Evolutionary conservation across 2,797 vertebrate species (phyloP).

Genomic region (Gallinago solitaria): DNA sequence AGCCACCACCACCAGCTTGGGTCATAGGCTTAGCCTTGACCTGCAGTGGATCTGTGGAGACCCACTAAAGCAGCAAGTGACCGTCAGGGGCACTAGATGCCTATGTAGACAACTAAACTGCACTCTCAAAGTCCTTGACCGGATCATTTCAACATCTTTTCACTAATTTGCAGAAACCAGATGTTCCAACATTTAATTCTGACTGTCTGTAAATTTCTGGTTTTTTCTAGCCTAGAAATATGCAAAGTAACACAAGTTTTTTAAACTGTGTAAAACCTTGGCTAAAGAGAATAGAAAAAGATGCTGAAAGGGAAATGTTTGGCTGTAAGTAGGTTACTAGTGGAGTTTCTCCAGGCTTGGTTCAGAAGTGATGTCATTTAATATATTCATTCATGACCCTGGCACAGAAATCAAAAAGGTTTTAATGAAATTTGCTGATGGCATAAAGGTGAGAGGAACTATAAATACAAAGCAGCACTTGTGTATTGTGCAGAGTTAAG

Average conservation of each 20-base stretch:
- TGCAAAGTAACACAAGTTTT: background rate
- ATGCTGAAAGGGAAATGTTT: background rate
- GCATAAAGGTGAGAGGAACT: background rate
- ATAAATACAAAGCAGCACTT: constrained; percentile 17
- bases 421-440: constrained; percentile 37
- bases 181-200: background rate
- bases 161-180: background rate
- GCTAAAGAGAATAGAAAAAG: background rate
- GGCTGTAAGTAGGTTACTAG: background rate
- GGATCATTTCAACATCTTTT: background rate
- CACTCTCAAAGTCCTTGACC: background rate
- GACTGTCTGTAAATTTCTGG: background rate
- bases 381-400: background rate
- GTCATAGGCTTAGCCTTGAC: background rate
- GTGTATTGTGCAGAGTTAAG: background rate
- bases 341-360: background rate
- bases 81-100: background rate
- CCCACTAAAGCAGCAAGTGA: background rate
- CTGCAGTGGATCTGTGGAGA: background rate
- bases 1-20: background rate
- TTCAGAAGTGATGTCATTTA: background rate
- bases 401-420: background rate
- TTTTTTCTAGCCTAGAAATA: background rate
- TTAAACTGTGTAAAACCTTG: background rate
- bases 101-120: background rate